Evolutionary conservation across 2,113 vertebrate genomes (phyloP).

Genomic region (Pogonocichla stellata): DNA sequence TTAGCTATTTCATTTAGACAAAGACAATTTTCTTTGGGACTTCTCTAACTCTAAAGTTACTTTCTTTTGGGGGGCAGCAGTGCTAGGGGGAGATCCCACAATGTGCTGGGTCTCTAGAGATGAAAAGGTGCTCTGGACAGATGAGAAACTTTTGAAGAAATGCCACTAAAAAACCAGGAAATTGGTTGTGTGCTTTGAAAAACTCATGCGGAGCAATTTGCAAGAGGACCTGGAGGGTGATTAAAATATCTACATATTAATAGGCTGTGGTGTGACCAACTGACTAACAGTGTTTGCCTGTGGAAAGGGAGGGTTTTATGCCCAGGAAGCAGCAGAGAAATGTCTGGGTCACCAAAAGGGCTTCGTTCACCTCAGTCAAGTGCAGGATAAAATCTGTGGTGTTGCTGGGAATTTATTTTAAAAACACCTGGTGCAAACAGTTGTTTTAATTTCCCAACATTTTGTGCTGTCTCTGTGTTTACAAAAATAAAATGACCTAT

Average conservation of each 20-base stretch:
- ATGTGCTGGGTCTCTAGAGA: not conserved
- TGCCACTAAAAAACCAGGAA: not conserved
- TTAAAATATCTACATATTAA: not conserved
- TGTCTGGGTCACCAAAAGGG: not conserved
- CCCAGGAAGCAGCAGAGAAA: not conserved
- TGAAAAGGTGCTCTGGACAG: not conserved
- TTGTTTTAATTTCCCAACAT: not conserved
- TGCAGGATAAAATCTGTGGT: constrained; percentile 9
- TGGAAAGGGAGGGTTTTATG: not conserved
- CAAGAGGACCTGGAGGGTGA: not conserved
- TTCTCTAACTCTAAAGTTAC: not conserved
- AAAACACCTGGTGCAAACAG: not conserved
- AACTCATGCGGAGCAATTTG: not conserved
- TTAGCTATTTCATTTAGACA: not conserved
- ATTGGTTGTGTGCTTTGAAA: not conserved
- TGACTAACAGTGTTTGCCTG: not conserved
- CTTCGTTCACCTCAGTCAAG: not conserved
- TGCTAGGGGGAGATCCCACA: not conserved
- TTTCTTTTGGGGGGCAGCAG: not conserved
- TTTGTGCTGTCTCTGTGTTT: not conserved
- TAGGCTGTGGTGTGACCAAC: not conserved
- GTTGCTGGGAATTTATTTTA: not conserved
- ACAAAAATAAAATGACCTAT: not conserved
- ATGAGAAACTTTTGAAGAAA: not conserved
- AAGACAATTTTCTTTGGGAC: not conserved